phyloP scores from a whole-genome alignment of 2,113 vertebrate species.

The Neoarius graeffei region DNA sequence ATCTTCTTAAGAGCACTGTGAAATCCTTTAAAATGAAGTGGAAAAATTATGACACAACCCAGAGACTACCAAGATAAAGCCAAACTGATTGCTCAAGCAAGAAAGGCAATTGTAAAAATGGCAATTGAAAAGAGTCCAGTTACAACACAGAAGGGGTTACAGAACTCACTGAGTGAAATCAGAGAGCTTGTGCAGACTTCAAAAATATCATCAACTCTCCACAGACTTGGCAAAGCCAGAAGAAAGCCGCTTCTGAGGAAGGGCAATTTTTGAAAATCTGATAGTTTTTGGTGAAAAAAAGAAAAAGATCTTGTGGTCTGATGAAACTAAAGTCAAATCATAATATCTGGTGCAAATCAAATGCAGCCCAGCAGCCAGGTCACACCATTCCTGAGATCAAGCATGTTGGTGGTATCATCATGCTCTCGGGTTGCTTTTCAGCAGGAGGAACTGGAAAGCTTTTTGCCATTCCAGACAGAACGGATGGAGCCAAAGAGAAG shows the following conservation, averaged over 20 bases:
- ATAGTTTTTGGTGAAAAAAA: background rate
- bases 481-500: background rate
- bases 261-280: background rate
- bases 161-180: background rate
- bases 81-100: background rate
- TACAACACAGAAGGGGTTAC: background rate
- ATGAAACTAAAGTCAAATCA: background rate
- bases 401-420: background rate
- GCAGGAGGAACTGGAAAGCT: background rate
- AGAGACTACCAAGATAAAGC: background rate
- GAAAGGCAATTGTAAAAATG: background rate
- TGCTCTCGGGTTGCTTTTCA: background rate
- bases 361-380: background rate
- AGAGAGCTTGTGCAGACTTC: background rate
- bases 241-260: background rate
- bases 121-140: background rate
- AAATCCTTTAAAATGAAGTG: background rate
- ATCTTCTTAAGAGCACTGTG: background rate
- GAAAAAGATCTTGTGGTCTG: background rate
- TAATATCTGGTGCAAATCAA: background rate
- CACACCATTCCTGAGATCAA: background rate
- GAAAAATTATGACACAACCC: background rate
- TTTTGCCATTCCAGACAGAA: background rate
- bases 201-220: background rate
- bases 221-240: background rate